Evolutionary conservation across 2,113 vertebrate genomes (phyloP).

Genomic region (Malurus elegans): DNA sequence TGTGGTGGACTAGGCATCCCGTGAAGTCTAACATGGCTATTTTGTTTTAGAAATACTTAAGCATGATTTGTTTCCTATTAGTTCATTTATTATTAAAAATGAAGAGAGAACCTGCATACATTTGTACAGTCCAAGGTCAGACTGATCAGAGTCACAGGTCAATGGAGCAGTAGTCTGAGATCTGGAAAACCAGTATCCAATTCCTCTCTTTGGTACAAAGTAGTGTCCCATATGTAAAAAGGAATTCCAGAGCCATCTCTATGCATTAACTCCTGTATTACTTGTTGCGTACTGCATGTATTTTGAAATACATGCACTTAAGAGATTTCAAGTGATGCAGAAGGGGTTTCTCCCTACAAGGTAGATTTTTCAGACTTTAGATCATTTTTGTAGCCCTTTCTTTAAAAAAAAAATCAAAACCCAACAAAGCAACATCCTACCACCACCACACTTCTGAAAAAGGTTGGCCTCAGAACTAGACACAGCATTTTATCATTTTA

Average conservation of each 20-base stretch:
- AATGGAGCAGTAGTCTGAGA: neutral
- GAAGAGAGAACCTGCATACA: constrained; percentile 1
- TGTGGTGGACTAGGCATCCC: neutral
- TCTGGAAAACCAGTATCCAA: neutral
- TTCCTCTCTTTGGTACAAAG: neutral
- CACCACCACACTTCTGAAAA: neutral
- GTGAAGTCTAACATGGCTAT: neutral
- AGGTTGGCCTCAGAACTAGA: neutral
- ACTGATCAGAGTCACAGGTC: neutral
- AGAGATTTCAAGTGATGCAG: neutral
- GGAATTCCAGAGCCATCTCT: neutral
- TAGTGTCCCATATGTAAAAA: neutral
- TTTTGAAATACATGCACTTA: neutral
- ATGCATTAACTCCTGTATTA: neutral
- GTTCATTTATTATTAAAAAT: constrained; percentile 22
- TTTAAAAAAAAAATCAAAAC: neutral
- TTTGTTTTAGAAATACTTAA: constrained; percentile 17
- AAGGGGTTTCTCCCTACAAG: neutral
- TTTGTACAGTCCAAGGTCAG: neutral
- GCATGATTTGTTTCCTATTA: neutral
- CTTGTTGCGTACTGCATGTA: fast-evolving
- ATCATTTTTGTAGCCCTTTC: neutral
- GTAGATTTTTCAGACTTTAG: neutral
- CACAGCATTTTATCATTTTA: neutral
- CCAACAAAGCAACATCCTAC: neutral